These are phyloP conservation scores for Saccostrea glomerata DNA, from an alignment of 1,140 invertebrate species.

Conservation along the genomic window DNA sequence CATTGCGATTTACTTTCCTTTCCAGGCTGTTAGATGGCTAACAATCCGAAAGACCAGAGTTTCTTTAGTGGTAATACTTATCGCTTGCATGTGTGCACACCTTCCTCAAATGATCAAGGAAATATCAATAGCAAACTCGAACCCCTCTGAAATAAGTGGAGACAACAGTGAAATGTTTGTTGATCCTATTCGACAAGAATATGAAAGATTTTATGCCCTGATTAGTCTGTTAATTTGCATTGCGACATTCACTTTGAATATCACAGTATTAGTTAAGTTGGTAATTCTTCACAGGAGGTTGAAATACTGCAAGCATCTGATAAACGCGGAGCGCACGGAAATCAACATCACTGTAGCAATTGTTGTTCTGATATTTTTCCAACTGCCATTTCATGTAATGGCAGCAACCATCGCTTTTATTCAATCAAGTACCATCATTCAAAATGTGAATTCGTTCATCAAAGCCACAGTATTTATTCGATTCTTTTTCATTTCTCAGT, in stretches of 20 bases:
- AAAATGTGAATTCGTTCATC: constrained; percentile 27
- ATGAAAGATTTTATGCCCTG: constrained; percentile 41
- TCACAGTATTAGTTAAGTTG: constrained; percentile 39
- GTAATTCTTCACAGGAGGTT: constrained; percentile 13
- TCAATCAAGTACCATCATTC: not conserved
- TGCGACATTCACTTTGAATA: constrained; percentile 30
- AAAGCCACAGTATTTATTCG: constrained; percentile 11
- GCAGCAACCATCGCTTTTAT: constrained; percentile 11
- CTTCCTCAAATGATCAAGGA: constrained; percentile 39
- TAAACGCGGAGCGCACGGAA: constrained; percentile 32
- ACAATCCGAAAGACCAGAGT: constrained; percentile 37
- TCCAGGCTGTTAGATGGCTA: constrained; percentile 15
- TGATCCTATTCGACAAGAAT: constrained; percentile 34
- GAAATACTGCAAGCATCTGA: constrained; percentile 1
- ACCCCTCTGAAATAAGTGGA: not conserved
- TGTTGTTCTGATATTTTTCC: constrained; percentile 41
- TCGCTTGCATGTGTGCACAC: constrained; percentile 16
- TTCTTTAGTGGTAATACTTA: not conserved
- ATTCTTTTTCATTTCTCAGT: constrained; percentile 38
- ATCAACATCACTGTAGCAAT: constrained; percentile 38
- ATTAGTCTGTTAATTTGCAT: constrained; percentile 38
- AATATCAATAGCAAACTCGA: not conserved
- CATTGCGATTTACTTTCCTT: constrained; percentile 38
- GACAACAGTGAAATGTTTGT: not conserved
- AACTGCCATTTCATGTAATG: constrained; percentile 40